Conservation (phyloP, 2,888 invertebrate genomes). For the Phlogophora meticulosa region DNA sequence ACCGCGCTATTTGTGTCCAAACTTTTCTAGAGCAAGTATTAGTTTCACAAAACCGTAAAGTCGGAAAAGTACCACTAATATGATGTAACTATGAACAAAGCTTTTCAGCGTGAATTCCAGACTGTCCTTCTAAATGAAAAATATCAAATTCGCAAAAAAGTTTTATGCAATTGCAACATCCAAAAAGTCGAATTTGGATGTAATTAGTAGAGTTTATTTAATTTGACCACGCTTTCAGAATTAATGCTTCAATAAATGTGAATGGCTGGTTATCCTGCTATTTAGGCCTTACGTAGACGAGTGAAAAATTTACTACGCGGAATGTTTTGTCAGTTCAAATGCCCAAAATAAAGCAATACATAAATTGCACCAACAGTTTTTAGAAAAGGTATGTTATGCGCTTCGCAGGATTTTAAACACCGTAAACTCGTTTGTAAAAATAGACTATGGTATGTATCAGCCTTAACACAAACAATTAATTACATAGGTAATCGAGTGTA, state of each 20-base stretch:
- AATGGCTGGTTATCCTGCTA: slow-evolving; percentile 10
- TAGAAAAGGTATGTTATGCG: neutral
- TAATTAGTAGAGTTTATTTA: slow-evolving; percentile 3
- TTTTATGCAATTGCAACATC: neutral
- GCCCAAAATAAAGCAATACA: neutral
- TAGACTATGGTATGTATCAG: slow-evolving; percentile 8
- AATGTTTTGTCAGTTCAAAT: neutral
- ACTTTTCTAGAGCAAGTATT: no score
- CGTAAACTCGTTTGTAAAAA: neutral
- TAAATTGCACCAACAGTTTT: neutral
- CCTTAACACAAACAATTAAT: slow-evolving; percentile 52
- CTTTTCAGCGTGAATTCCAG: no score
- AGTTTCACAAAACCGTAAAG: no score
- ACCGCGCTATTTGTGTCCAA: no score
- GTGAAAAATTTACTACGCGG: neutral
- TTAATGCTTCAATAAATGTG: slow-evolving; percentile 1
- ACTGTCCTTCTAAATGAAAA: no score
- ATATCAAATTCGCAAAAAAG: neutral
- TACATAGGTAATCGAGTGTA: slow-evolving; percentile 47
- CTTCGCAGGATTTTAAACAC: slow-evolving; percentile 2
- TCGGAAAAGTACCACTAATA: no score
- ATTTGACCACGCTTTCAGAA: neutral
- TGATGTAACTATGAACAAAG: no score
- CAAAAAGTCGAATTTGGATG: neutral
- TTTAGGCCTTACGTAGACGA: neutral